phyloP scores from a whole-genome alignment of 2,113 vertebrate genomes.

The Rhinolophus sinicus region DNA sequence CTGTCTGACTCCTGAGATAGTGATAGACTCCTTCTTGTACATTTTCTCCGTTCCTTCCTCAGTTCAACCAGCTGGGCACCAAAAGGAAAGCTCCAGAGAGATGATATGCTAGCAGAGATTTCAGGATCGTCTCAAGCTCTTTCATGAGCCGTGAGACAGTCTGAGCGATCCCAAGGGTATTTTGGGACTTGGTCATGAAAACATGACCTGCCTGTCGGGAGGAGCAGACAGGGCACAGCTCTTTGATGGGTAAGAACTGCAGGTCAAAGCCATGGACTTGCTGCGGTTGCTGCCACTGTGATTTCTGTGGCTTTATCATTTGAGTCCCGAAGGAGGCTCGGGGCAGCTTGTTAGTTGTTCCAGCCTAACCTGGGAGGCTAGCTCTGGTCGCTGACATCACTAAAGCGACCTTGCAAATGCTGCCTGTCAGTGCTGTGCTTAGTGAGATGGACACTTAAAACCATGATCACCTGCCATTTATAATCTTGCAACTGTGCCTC shows the following conservation, averaged over 20 bases:
- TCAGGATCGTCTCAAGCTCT: background rate
- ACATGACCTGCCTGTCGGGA: background rate
- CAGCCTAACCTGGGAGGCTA: background rate
- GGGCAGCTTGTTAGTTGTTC: conserved; percentile 11
- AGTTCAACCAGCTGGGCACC: background rate
- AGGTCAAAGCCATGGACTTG: background rate
- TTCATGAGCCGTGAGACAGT: background rate
- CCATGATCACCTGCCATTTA: background rate
- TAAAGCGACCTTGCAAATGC: conserved; percentile 19
- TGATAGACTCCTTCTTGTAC: background rate
- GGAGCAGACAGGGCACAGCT: conserved; percentile 34
- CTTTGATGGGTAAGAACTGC: conserved; percentile 3
- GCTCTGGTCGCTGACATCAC: conserved; percentile 12
- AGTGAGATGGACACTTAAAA: background rate
- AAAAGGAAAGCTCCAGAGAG: background rate
- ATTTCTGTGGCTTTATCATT: background rate
- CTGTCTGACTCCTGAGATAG: background rate
- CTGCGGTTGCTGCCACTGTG: background rate
- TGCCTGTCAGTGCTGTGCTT: background rate
- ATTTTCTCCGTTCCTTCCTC: background rate
- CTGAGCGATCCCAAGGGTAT: background rate
- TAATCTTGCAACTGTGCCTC: background rate
- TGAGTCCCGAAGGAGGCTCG: background rate
- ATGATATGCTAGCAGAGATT: background rate
- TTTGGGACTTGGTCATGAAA: background rate